These are phyloP conservation scores for Helobdella robusta DNA, from an alignment of 2,888 invertebrate genomes.

Conservation along the genomic window DNA sequence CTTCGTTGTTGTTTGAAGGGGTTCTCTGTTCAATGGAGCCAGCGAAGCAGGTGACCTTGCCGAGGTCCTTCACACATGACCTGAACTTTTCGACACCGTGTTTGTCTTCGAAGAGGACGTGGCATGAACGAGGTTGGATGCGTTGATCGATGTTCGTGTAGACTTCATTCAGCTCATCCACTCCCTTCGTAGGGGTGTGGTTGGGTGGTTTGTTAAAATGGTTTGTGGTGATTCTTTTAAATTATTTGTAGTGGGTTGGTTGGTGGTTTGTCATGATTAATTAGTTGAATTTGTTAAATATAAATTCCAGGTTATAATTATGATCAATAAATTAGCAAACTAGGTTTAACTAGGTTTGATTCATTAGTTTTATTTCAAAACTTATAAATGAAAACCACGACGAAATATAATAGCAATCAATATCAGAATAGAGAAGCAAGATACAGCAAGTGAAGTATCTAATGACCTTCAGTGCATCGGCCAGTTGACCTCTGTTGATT, in stretches of 20 bases:
- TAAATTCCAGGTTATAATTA: no score
- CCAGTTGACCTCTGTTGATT: slow-evolving; percentile 32
- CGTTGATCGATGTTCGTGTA: slow-evolving; percentile 30
- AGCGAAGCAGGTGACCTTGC: slow-evolving; percentile 28
- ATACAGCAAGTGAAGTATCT: no score
- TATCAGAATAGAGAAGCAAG: no score
- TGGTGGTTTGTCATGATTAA: no score
- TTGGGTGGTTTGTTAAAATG: neutral
- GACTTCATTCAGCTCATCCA: slow-evolving; percentile 34
- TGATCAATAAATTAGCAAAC: no score
- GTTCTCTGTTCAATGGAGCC: neutral
- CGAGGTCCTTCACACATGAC: slow-evolving; percentile 33
- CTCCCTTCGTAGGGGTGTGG: slow-evolving; percentile 26
- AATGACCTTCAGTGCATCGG: slow-evolving; percentile 27
- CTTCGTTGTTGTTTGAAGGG: neutral
- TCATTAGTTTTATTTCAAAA: no score
- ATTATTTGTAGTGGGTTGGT: no score
- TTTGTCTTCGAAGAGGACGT: slow-evolving; percentile 34
- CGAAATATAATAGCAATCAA: no score
- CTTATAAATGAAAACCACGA: no score
- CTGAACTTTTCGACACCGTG: slow-evolving; percentile 34
- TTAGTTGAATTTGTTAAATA: no score
- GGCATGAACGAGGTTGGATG: slow-evolving; percentile 32
- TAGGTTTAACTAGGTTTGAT: no score
- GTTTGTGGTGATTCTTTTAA: no score